These are phyloP conservation scores for Ruditapes philippinarum DNA, from an alignment of 1,140 invertebrate genomes.

Conservation along the genomic window DNA sequence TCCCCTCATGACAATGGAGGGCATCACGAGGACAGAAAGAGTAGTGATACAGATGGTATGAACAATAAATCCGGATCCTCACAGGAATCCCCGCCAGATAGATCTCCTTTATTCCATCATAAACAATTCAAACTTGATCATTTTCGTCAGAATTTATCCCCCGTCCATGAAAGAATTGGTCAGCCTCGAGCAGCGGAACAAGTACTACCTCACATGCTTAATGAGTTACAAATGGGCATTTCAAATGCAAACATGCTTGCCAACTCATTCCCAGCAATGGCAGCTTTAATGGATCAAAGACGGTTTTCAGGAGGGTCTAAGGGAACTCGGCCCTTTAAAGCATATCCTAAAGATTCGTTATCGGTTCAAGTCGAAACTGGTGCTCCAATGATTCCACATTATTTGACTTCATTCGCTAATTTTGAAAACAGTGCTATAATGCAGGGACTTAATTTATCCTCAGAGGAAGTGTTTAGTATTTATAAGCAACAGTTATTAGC, in stretches of 20 bases:
- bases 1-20: conserved; percentile 63
- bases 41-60: conserved; percentile 49
- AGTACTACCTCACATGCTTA: conserved; percentile 40
- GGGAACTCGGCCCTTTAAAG: conserved; percentile 73
- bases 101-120: conserved; percentile 58
- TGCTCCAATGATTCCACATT: conserved; percentile 46
- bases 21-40: conserved; percentile 67
- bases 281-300: conserved; percentile 71
- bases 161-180: conserved; percentile 60
- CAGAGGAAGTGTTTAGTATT: conserved; percentile 72
- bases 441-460: conserved; percentile 63
- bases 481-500: conserved; percentile 72
- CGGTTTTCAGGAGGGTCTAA: conserved; percentile 56
- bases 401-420: conserved; percentile 57
- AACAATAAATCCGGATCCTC: conserved; percentile 47
- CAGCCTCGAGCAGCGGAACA: conserved; percentile 29
- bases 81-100: conserved; percentile 53
- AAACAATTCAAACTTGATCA: conserved; percentile 59
- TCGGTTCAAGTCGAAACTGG: conserved; percentile 61
- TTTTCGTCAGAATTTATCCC: conserved; percentile 39
- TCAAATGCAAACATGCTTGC: conserved; percentile 54
- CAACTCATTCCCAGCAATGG: conserved; percentile 69
- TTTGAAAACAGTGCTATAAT: conserved; percentile 64
- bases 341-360: conserved; percentile 74
- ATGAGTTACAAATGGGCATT: conserved; percentile 41